Evolutionary conservation across 1,140 invertebrate genomes (phyloP).

Genomic region (Trichoplusia ni): DNA sequence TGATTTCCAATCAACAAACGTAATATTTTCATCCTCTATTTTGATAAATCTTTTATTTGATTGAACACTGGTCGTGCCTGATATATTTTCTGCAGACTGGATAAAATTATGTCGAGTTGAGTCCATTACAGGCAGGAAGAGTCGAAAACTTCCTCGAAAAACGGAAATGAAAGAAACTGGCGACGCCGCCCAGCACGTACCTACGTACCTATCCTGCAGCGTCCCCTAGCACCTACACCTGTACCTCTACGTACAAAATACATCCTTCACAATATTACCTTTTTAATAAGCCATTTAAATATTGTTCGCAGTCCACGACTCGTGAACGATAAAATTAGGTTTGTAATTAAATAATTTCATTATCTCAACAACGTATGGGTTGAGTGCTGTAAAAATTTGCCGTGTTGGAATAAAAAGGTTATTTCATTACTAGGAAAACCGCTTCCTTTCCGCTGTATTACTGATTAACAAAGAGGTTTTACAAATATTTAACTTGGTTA

Average conservation of each 20-base stretch:
- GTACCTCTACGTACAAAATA: background rate
- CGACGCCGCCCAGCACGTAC: conserved; percentile 32
- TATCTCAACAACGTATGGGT: conserved; percentile 25
- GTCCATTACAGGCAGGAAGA: conserved; percentile 44
- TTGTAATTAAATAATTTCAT: conserved; percentile 16
- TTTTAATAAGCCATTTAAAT: conserved; percentile 10
- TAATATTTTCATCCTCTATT: conserved; percentile 20
- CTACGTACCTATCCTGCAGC: background rate
- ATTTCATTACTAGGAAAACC: conserved; percentile 23
- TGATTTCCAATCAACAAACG: background rate
- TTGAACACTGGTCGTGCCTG: conserved; percentile 15
- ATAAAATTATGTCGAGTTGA: conserved; percentile 33
- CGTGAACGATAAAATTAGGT: conserved; percentile 18
- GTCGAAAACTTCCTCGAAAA: conserved; percentile 39
- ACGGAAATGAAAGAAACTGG: conserved; percentile 45
- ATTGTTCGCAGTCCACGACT: conserved; percentile 11
- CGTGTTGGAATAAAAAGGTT: conserved; percentile 8
- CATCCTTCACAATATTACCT: background rate
- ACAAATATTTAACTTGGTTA: background rate
- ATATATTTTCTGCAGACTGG: conserved; percentile 31
- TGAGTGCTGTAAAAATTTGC: conserved; percentile 10
- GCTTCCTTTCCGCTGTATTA: conserved; percentile 1
- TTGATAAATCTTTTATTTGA: conserved; percentile 7
- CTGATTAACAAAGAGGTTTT: background rate
- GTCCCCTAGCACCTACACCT: background rate